phyloP scores from a whole-genome alignment of 2,797 vertebrate species.

The Channallabes apus region DNA sequence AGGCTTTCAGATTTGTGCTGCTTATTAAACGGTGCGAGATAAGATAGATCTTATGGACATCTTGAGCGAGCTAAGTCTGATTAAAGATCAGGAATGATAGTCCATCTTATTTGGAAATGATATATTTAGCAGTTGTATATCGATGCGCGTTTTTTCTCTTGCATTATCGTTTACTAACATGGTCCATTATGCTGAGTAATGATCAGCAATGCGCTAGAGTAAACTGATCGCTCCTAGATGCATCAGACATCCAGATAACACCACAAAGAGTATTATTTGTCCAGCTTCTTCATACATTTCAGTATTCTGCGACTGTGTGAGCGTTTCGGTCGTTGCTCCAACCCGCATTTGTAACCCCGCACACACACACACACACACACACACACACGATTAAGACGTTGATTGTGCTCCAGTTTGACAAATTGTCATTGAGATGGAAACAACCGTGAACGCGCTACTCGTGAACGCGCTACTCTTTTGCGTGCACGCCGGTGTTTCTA shows the following conservation, averaged over 20 bases:
- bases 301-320: not conserved
- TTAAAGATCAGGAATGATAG: too few species aligned
- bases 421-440: not conserved
- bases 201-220: constrained; percentile 49
- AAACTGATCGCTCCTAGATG: constrained; percentile 4
- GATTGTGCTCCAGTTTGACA: not conserved
- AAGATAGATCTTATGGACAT: not conserved
- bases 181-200: constrained; percentile 55
- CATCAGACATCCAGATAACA: not conserved
- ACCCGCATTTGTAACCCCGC: not conserved
- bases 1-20: not conserved
- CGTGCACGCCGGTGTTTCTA: not conserved
- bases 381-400: not conserved
- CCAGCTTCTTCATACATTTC: not conserved
- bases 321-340: not conserved
- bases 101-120: not conserved
- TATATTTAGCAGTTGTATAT: not conserved
- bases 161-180: not conserved
- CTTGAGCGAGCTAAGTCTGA: not conserved
- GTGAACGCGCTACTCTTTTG: not conserved
- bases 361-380: too few species aligned
- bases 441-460: not conserved
- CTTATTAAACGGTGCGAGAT: not conserved
- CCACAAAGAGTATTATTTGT: not conserved
- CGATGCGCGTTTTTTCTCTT: not conserved